Evolutionary conservation across 92 coral and sea anemone genomes (phyloP).

Genomic region (Virgularia gustaviana): DNA sequence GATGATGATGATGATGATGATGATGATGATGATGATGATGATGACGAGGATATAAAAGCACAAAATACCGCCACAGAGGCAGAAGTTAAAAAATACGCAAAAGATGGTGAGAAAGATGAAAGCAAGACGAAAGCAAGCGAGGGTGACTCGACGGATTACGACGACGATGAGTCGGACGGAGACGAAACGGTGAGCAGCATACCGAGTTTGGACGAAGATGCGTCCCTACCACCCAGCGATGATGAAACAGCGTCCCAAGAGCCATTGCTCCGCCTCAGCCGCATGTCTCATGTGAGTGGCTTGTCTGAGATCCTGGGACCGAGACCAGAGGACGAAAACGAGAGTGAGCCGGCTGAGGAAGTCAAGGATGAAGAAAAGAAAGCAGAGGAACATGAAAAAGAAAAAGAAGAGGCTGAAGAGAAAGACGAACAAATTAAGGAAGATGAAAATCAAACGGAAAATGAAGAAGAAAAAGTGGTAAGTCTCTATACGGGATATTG

Average conservation of each 20-base stretch:
- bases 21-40: background rate
- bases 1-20: slow-evolving; percentile 4
- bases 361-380: slow-evolving; percentile 10
- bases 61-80: too few relatives aligned
- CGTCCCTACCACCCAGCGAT: slow-evolving; percentile 4
- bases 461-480: slow-evolving; percentile 15
- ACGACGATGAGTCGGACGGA: slow-evolving; percentile 26
- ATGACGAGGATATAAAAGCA: too few relatives aligned
- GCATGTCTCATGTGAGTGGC: slow-evolving; percentile 6
- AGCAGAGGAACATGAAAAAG: background rate
- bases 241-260: slow-evolving; percentile 31
- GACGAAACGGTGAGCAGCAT: slow-evolving; percentile 33
- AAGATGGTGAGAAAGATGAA: too few relatives aligned
- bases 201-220: slow-evolving; percentile 8
- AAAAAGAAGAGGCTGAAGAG: slow-evolving; percentile 12
- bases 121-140: too few relatives aligned
- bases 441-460: too few relatives aligned
- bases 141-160: too few relatives aligned
- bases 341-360: slow-evolving; percentile 14
- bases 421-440: background rate
- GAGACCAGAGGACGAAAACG: slow-evolving; percentile 30
- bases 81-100: too few relatives aligned
- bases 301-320: background rate
- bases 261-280: slow-evolving; percentile 21
- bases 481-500: too few relatives aligned